phyloP scores from a whole-genome alignment of 2,888 invertebrate genomes.

The Dryadula phaetusa region DNA sequence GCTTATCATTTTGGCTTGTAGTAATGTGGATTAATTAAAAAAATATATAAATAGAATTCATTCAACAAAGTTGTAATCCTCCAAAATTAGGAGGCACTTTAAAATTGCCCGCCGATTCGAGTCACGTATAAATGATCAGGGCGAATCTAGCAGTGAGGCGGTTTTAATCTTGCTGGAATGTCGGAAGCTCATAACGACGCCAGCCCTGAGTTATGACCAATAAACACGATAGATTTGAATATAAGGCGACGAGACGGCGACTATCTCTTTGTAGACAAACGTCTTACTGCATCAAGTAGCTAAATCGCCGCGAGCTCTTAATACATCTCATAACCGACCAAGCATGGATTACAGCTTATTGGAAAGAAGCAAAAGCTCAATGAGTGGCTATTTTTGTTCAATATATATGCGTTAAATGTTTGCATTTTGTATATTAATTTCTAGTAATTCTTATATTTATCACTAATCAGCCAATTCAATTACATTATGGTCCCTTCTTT shows the following conservation, averaged over 20 bases:
- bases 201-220: constrained; percentile 73
- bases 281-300: constrained; percentile 24
- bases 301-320: constrained; percentile 33
- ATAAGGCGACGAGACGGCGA: constrained; percentile 46
- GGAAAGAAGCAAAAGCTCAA: constrained; percentile 30
- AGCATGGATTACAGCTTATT: constrained; percentile 35
- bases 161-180: constrained; percentile 77
- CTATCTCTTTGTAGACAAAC: constrained; percentile 40
- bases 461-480: constrained; percentile 10
- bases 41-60: not conserved
- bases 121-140: constrained; percentile 61
- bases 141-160: constrained; percentile 46
- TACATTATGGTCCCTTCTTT: constrained; percentile 15
- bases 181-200: constrained; percentile 66
- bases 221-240: constrained; percentile 75
- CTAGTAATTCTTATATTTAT: not conserved
- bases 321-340: constrained; percentile 35
- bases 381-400: constrained; percentile 17
- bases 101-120: constrained; percentile 51
- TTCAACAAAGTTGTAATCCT: not conserved
- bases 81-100: constrained; percentile 16
- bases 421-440: not conserved
- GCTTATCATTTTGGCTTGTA: too few species aligned
- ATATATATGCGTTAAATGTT: not conserved
- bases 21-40: too few species aligned